Evolutionary conservation across 2,888 invertebrate genomes (phyloP).

Genomic region (Euplagia quadripunctaria): DNA sequence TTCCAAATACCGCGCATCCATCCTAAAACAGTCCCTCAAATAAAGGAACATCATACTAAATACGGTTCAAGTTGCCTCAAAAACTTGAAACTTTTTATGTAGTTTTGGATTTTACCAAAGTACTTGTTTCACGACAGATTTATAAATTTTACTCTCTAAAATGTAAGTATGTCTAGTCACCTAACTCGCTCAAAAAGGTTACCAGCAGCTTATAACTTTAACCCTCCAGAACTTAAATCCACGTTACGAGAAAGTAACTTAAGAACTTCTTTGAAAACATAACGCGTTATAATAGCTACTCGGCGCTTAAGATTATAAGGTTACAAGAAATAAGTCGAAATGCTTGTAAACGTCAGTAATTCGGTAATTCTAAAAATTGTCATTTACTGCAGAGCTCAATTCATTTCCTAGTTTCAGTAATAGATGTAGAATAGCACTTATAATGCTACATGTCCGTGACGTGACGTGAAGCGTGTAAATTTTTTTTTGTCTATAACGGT

Average conservation of each 20-base stretch:
- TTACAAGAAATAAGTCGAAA: no score
- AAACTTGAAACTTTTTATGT: not conserved
- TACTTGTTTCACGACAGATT: not conserved
- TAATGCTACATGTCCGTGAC: no score
- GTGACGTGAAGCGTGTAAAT: no score
- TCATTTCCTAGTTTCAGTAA: no score
- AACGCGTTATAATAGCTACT: not conserved
- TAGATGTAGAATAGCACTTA: no score
- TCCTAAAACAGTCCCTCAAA: no score
- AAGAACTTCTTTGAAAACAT: constrained; percentile 4
- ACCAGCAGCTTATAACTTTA: not conserved
- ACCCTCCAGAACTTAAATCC: constrained; percentile 2
- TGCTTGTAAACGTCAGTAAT: no score
- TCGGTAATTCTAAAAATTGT: no score
- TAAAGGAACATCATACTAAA: not conserved
- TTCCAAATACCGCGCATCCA: no score
- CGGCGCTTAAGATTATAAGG: no score
- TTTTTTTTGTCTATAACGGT: no score
- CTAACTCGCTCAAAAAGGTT: not conserved
- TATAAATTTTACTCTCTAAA: not conserved
- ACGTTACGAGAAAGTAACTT: not conserved
- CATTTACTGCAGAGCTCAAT: no score
- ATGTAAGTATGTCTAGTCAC: not conserved
- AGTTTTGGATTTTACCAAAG: not conserved
- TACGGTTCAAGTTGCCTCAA: not conserved